Evolutionary conservation across 2,113 vertebrate species (phyloP).

Genomic region (Rhineura floridana): DNA sequence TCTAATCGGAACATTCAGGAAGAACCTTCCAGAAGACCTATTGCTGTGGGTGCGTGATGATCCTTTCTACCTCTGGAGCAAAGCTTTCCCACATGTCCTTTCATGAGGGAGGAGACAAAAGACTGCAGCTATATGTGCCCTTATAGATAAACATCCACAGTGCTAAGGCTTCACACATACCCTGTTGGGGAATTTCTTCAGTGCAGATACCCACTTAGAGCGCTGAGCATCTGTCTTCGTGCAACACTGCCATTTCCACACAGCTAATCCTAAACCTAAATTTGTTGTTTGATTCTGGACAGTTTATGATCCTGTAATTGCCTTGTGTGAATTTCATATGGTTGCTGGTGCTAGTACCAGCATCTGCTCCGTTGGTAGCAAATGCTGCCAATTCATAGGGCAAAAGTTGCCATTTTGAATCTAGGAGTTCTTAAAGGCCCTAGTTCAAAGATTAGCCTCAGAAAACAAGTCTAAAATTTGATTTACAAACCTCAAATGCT

Average conservation of each 20-base stretch:
- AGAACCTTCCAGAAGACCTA: no score
- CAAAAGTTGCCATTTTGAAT: not conserved
- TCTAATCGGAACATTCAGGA: not conserved
- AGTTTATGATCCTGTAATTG: not conserved
- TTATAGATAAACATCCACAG: no score
- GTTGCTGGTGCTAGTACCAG: not conserved
- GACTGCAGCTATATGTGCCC: not conserved
- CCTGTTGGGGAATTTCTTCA: not conserved
- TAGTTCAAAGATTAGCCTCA: not conserved
- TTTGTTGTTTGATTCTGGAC: not conserved
- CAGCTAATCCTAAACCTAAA: not conserved
- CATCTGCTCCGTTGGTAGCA: not conserved
- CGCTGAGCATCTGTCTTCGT: not conserved
- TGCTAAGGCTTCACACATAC: not conserved
- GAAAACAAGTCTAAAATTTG: not conserved
- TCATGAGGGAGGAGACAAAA: not conserved
- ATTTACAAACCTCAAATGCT: constrained; percentile 6
- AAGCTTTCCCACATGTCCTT: not conserved
- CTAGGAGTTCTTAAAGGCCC: not conserved
- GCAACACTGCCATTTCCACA: not conserved
- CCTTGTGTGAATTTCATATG: not conserved
- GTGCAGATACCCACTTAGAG: not conserved
- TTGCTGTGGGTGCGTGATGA: no score
- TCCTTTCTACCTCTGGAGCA: not conserved
- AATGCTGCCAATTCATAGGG: not conserved